Base-by-base conservation (phyloP, 2,113 vertebrate genomes). In the Artemisiospiza belli region DNA sequence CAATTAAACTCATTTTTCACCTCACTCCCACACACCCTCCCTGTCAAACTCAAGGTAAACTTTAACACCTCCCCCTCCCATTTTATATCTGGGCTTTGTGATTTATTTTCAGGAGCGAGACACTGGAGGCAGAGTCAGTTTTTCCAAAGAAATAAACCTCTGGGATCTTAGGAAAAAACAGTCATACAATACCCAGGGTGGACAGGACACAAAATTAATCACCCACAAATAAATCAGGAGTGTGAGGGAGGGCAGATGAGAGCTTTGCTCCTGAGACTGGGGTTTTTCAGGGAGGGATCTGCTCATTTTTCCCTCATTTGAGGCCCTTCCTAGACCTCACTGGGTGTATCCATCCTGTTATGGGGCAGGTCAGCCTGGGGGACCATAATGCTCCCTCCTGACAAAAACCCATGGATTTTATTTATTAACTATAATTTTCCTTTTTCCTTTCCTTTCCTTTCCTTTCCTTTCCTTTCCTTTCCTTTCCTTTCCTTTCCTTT, bases 1-100 rank as follows among this genome's bases (percentile, higher is more conserved):
- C 78, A 44, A 18, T 78, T 72, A 11, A 33, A 37, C 15, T 66
- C 21, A 11, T 74, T 79, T 79, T 59, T 69, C 74, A 20, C 35
- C 86, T 68, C 70, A 8, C 78, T 96, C 91, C 72, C 84, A 59
- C 95, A 52, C 89, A 27, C 57, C 54, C 70, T 87, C 49, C 7
- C 51, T 80, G 91, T 92, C 87, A 91, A 73, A 39, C 59, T 91
- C 91, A 90, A 90, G 91, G 85, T 88, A 91, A 95, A 96, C 59
- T 91, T 92, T 94, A 70, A 87, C 82, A 52, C 75, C 49, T 82
- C 70, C 55, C 59, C 81, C 87, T 92, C 91, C 78, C 75, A 3
- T 51, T 87, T 85, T 19, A 12, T 73, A 89, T 78, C 87, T 91
- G 35, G 78, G 43, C 43, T 83, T 80, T 43, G 51, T 87, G 84